Evolutionary conservation across 2,888 invertebrate genomes (phyloP), one percentile per base, ranked within the genome.

Genomic region (Tetheella fluctuosa): DNA sequence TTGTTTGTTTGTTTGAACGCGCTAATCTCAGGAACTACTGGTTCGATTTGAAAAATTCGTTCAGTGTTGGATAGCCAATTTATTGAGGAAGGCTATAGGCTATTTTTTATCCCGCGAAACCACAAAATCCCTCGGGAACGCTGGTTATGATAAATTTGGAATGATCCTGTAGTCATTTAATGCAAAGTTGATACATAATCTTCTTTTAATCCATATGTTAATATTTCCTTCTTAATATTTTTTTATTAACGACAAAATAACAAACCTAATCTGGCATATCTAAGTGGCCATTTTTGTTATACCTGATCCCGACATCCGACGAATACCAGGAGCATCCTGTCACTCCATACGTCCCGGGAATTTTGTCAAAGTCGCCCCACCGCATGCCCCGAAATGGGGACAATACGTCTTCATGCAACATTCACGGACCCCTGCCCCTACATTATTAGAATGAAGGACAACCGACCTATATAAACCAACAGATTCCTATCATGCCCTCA

Each of bases 321-420:
- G 13, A 65, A 70, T 70, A 61, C 68, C 65, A 56, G 59, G 64
- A 55, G 12, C 63, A 63, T 63, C 54, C 64, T 64, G 68, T 69
- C 67, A 69, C 60, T 65, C 66, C 66, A 59, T 67, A 65, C 66
- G 70, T 63, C 65, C 70, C 67, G 69, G 83, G 88, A 86, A 89
- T 88, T 85, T 89, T 84, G 88, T 90, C 87, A 89, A 86, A 85
- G 88, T 88, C 84, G 76, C 69, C 71, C 74, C 73, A 76, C 71
- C 73, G 73, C 78, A 75, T 67, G 73, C 77, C 70, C 74, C 73
- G 80, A 80, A 83, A 83, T 84, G 83, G 77, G 81, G 71, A 83
- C 84, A 83, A 88, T 89, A 88, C 82, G 75, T 89, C 88, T 90
- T 85, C 86, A 84, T 87, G 80, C 79, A 84, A 85, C 84, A 85